Conservation (phyloP, 1,140 invertebrate species). For the Portunus trituberculatus region DNA sequence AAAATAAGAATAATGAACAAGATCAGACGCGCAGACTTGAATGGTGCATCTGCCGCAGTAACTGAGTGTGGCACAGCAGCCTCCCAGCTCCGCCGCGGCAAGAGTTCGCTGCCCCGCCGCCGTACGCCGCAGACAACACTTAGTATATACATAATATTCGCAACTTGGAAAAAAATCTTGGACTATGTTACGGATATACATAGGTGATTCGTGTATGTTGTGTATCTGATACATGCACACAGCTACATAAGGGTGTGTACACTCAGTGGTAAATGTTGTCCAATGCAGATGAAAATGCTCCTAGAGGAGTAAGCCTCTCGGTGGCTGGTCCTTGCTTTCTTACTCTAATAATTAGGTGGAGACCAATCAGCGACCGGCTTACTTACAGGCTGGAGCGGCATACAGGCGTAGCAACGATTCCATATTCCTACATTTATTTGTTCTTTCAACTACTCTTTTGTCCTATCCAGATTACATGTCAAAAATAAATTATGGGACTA, state of each 20-base stretch:
- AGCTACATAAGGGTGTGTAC: not conserved
- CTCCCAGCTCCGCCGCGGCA: not conserved
- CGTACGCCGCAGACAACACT: not conserved
- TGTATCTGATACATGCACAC: not conserved
- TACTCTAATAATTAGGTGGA: no score
- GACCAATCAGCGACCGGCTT: not conserved
- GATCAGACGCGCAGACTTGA: no score
- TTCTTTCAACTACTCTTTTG: not conserved
- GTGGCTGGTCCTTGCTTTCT: not conserved
- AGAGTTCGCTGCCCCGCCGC: not conserved
- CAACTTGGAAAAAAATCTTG: no score
- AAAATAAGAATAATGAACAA: no score
- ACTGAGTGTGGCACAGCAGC: not conserved
- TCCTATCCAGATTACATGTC: slow-evolving; percentile 13
- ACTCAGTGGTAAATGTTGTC: not conserved
- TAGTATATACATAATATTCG: not conserved
- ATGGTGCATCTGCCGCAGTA: no score
- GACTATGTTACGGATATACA: not conserved
- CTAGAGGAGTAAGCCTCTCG: not conserved
- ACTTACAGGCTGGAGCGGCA: not conserved
- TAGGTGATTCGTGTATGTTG: not conserved
- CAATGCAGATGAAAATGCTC: slow-evolving; percentile 13
- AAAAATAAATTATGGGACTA: slow-evolving; percentile 5
- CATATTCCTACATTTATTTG: not conserved
- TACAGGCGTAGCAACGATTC: not conserved